Conservation (phyloP, 2,113 vertebrate species). For the Trochalopteron elliotii region DNA sequence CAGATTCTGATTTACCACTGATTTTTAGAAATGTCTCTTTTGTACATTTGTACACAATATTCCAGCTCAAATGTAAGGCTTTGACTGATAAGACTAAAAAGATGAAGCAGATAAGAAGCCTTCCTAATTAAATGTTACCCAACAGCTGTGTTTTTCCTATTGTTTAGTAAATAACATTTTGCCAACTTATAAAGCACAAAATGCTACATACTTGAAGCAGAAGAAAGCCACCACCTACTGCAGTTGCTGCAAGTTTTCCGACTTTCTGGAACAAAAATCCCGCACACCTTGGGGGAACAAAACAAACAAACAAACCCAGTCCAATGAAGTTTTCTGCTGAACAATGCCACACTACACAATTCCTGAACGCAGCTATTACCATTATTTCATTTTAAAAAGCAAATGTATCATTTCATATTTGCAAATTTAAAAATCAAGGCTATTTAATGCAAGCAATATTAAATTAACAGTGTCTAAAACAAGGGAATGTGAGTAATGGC, state of each 20-base stretch:
- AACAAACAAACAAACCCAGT: slow-evolving; percentile 40
- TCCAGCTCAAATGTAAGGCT: neutral
- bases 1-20: neutral
- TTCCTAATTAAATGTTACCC: neutral
- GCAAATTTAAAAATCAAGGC: neutral
- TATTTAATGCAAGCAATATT: neutral
- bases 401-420: neutral
- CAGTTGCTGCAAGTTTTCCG: slow-evolving; percentile 93
- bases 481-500: neutral
- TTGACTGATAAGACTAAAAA: neutral
- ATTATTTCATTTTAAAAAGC: neutral
- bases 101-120: slow-evolving; percentile 10
- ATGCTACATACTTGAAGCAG: slow-evolving; percentile 87
- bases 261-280: slow-evolving; percentile 98
- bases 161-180: slow-evolving; percentile 57
- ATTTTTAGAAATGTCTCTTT: neutral
- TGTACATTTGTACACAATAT: neutral
- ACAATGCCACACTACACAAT: neutral
- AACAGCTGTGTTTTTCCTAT: slow-evolving; percentile 47
- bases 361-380: neutral
- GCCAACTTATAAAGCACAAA: slow-evolving; percentile 48
- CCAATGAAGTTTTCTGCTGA: slow-evolving; percentile 26
- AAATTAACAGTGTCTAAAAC: neutral
- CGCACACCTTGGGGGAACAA: slow-evolving; percentile 85
- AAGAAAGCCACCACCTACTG: slow-evolving; percentile 95